These are phyloP conservation scores for Etheostoma cragini DNA, from an alignment of 2,113 vertebrate genomes.

Conservation along the genomic window DNA sequence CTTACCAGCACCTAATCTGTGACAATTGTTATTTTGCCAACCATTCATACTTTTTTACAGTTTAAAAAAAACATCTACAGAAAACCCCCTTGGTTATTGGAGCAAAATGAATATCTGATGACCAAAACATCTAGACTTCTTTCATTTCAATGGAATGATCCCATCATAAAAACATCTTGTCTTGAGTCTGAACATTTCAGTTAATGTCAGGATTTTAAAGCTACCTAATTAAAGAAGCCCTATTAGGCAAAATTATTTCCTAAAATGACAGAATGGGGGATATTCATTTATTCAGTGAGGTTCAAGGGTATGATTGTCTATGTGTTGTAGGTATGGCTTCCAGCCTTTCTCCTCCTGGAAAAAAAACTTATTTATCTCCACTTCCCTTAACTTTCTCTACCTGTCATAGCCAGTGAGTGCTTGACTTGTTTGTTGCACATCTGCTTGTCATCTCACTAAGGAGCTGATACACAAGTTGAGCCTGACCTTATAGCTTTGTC, in stretches of 20 bases:
- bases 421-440: conserved; percentile 51
- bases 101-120: neutral
- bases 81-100: neutral
- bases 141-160: neutral
- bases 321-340: conserved; percentile 11
- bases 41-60: neutral
- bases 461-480: conserved; percentile 56
- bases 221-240: neutral
- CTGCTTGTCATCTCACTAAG: conserved; percentile 60
- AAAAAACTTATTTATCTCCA: conserved; percentile 45
- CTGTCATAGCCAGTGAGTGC: conserved; percentile 8
- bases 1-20: neutral
- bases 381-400: conserved; percentile 17
- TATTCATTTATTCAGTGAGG: neutral
- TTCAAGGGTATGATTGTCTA: neutral
- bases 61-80: neutral
- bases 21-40: neutral
- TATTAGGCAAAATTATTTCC: neutral
- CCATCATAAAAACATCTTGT: neutral
- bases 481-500: conserved; percentile 71
- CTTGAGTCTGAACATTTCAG: neutral
- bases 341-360: conserved; percentile 22
- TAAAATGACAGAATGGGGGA: neutral
- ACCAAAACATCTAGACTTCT: no score
- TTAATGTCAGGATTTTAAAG: neutral